These are phyloP conservation scores for Heterodera schachtii DNA, from an alignment of 1,140 invertebrate genomes.

Conservation along the genomic window DNA sequence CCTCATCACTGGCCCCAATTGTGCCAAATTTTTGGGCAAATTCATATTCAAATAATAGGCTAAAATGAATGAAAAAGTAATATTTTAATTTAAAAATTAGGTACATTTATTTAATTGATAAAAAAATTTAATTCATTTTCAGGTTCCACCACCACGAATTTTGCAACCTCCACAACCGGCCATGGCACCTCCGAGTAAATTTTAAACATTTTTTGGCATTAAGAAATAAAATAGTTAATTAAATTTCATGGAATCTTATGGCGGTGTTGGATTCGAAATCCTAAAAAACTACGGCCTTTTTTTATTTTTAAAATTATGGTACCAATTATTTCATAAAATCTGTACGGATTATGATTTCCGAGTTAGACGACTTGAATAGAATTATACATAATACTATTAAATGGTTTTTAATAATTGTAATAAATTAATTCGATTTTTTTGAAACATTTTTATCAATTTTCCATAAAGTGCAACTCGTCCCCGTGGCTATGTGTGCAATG, in stretches of 20 bases:
- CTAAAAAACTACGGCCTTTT: no score
- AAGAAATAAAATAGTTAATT: neutral
- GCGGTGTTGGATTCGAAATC: no score
- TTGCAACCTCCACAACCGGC: neutral
- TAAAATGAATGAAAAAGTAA: neutral
- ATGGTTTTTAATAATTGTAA: no score
- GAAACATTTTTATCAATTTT: no score
- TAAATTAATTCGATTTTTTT: no score
- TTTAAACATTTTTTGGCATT: no score
- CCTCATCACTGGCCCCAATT: neutral
- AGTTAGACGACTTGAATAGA: no score
- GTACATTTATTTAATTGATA: neutral
- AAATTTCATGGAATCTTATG: no score
- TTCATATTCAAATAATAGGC: neutral
- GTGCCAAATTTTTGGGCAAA: slow-evolving; percentile 1
- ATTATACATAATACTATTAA: no score
- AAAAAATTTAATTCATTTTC: neutral
- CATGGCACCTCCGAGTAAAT: neutral
- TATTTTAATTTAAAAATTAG: neutral
- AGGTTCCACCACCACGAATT: neutral
- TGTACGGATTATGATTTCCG: no score
- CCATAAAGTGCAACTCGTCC: neutral
- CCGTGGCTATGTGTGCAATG: neutral
- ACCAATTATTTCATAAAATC: no score
- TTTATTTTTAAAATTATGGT: no score